These are phyloP conservation scores for Hipparchia semele DNA, from an alignment of 2,888 invertebrate genomes.

Conservation along the genomic window DNA sequence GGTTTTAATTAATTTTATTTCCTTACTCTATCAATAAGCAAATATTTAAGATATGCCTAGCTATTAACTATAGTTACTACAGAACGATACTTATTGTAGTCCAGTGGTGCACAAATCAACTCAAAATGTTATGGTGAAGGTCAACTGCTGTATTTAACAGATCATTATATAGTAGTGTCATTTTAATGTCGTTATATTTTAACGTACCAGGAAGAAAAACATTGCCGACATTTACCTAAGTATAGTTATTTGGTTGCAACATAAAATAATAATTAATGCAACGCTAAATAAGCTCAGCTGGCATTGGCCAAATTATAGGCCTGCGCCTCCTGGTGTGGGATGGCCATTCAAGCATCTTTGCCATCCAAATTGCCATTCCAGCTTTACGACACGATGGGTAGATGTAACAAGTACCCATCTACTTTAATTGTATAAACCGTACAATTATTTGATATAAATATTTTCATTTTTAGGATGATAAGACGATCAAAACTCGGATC, in stretches of 20 bases:
- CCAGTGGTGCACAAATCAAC: too few relatives aligned
- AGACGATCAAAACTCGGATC: conserved; percentile 67
- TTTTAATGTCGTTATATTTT: too few relatives aligned
- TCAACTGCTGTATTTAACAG: background rate
- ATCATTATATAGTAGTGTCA: background rate
- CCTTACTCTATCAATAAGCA: too few relatives aligned
- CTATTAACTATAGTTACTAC: too few relatives aligned
- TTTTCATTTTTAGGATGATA: conserved; percentile 64
- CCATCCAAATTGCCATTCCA: too few relatives aligned
- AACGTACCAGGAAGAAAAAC: background rate
- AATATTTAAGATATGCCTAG: too few relatives aligned
- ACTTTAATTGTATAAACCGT: background rate
- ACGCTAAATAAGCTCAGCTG: background rate
- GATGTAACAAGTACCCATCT: background rate
- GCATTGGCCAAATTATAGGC: background rate
- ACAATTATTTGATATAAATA: background rate
- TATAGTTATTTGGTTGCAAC: background rate
- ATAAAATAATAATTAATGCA: background rate
- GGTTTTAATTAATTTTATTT: too few relatives aligned
- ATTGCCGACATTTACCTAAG: background rate
- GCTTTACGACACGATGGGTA: background rate
- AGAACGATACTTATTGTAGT: too few relatives aligned
- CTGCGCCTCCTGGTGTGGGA: too few relatives aligned
- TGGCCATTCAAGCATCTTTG: too few relatives aligned
- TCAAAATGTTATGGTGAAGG: background rate